phyloP scores from a whole-genome alignment of 1,140 invertebrate species.

The Sminthurides bifidus region DNA sequence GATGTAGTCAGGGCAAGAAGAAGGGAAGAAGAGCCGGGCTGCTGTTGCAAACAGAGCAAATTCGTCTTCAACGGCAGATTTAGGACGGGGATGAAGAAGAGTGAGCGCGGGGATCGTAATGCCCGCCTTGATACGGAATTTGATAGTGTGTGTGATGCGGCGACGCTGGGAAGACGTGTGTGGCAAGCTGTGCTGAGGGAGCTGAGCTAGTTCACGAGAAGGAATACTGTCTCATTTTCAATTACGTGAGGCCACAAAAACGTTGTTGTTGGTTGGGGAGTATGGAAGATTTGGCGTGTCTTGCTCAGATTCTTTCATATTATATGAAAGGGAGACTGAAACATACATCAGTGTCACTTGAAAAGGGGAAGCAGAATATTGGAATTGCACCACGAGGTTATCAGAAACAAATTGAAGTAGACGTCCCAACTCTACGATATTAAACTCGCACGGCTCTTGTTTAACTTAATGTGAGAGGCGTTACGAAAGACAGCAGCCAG shows the following conservation, averaged over 20 bases:
- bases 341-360: constrained; percentile 30
- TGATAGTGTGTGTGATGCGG: no score
- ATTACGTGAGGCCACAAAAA: constrained; percentile 29
- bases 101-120: no score
- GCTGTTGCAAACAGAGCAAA: not conserved
- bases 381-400: constrained; percentile 29
- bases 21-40: constrained; percentile 1
- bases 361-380: constrained; percentile 30
- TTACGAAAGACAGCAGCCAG: no score
- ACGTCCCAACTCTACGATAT: constrained; percentile 26
- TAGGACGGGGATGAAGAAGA: not conserved
- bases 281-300: constrained; percentile 16
- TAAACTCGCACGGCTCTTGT: constrained; percentile 22
- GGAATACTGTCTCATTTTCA: constrained; percentile 25
- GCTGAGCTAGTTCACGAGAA: no score
- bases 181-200: constrained; percentile 2
- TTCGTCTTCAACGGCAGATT: no score
- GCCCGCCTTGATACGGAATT: not conserved
- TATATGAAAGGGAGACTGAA: constrained; percentile 25
- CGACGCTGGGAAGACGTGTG: not conserved
- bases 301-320: constrained; percentile 13
- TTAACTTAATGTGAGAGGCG: no score
- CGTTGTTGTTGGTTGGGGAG: constrained; percentile 25
- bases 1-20: not conserved
- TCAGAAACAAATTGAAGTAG: constrained; percentile 31